Base-by-base conservation (phyloP, 64 coral and sea anemone genomes). In the Cladopsammia gracilis region DNA sequence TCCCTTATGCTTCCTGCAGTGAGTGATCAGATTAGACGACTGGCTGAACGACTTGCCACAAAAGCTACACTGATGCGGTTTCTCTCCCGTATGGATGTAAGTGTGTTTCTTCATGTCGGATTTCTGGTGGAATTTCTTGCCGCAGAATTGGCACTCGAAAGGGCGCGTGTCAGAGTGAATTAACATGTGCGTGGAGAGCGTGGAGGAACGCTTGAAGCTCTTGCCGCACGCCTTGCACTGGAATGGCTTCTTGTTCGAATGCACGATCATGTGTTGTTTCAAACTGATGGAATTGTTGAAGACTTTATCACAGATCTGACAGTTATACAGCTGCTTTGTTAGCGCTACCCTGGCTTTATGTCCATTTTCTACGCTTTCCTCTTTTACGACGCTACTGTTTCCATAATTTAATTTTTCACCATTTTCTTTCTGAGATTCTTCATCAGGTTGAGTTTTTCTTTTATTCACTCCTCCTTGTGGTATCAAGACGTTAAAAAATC, bases 81-180 rank as follows among this genome's bases (percentile, higher is more conserved):
- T 93, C 11, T 93, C 91, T 10, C 91, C 91, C 6, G 91, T 93
- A 60, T 93, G 91, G 10, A 85, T 93, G 73, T 93, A 93, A 4
- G 91, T 93, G 15, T 93, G 91, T 75, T 93, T 93, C 71, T 93
- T 93, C 91, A 93, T 93, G 59, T 93, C 91, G 4, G 91, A 93
- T 8, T 93, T 93, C 74, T 93, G 91, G 34, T 93, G 91, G 71
- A 93, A 93, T 69, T 74, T 93, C 71, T 93, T 93, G 10, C 91
- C 73, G 45, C 91, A 93, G 48, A 87, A 93, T n/a, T 93, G 70
- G 19, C 91, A 93, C 60, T 86, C 82, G 47, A 93, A 93, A 6
- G 91, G 91, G 10, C 91, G 58, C 25, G 91, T 93, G 57, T 93
- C 91, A 0, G 91, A 93, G 50, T 93, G 91, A 70, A 93, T 93